Evolutionary conservation across 1,140 invertebrate species (phyloP), one percentile per base, ranked within the genome.

Genomic region (Uloborus diversus): DNA sequence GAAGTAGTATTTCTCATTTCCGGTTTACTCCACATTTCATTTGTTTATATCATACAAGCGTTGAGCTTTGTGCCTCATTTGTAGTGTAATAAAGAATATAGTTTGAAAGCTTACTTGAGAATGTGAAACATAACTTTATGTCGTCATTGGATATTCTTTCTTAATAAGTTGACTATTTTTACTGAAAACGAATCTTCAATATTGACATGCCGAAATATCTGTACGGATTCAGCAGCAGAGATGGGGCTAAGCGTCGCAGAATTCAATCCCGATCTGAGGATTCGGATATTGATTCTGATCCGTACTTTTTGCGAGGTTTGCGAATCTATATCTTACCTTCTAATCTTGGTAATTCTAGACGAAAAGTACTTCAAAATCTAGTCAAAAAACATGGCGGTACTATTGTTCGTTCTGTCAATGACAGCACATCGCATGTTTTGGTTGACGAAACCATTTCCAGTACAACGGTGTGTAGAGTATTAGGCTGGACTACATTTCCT

Each of bases 391-490:
- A 71, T 71, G 53, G 69, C 1, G 69, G 69, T 25, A n/a, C 9
- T 28, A 20, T 59, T 57, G 42, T 56, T 59, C 14, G 4, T 28
- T 28, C 20, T 23, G 32, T 33, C 2, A 25, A 30, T n/a, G 17
- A 59, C 47, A 2, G 47, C 17, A 61, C 35, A 27, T 59, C 53
- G 20, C 69, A 71, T 47, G 14, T 71, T n/a, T 42, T 71, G 25
- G 69, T 71, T 28, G 69, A 71, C 59, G 69, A 71, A 28, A n/a
- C 14, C 7, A 11, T 71, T 25, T 37, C 53, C 9, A 59, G 56
- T 59, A 35, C 27, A 2, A 59, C 23, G 30, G 20, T 71, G 14
- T 59, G 53, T 4, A 30, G 35, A 11, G 13, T 33, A 30, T 59
- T 71, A 28, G 35, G 25, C 9, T 59, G 53, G 33, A 37, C 33